These are phyloP conservation scores for Sebastes schlegelii DNA, from an alignment of 2,113 vertebrate genomes.

Conservation along the genomic window DNA sequence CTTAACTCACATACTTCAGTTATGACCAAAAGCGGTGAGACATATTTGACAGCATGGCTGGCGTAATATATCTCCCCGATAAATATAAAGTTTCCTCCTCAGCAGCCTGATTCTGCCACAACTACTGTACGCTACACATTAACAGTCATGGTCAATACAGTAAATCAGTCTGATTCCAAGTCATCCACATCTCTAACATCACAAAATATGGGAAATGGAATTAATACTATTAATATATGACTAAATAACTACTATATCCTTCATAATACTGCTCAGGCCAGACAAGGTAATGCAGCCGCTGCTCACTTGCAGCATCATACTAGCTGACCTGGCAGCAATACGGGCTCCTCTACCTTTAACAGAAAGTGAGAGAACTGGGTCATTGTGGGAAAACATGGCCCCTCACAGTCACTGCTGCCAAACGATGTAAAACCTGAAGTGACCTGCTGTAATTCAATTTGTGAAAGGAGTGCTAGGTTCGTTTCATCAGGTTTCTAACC, in stretches of 20 bases:
- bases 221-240: background rate
- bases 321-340: constrained; percentile 44
- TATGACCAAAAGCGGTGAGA: background rate
- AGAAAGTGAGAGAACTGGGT: constrained; percentile 77
- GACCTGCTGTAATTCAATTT: constrained; percentile 61
- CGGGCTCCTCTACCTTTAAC: constrained; percentile 57
- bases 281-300: constrained; percentile 1
- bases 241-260: background rate
- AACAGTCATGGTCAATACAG: background rate
- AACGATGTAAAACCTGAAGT: constrained; percentile 52
- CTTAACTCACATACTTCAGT: background rate
- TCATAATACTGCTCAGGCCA: background rate
- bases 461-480: constrained; percentile 32
- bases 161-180: background rate
- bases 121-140: background rate
- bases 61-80: background rate
- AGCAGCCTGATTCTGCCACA: background rate
- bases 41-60: background rate
- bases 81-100: background rate
- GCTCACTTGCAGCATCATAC: constrained; percentile 20
- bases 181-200: background rate
- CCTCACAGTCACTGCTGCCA: constrained; percentile 44
- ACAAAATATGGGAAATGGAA: background rate
- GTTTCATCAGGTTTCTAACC: constrained; percentile 31
- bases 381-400: constrained; percentile 59